Base-by-base conservation (phyloP, 2,888 invertebrate genomes). In the Melanotus villosus region DNA sequence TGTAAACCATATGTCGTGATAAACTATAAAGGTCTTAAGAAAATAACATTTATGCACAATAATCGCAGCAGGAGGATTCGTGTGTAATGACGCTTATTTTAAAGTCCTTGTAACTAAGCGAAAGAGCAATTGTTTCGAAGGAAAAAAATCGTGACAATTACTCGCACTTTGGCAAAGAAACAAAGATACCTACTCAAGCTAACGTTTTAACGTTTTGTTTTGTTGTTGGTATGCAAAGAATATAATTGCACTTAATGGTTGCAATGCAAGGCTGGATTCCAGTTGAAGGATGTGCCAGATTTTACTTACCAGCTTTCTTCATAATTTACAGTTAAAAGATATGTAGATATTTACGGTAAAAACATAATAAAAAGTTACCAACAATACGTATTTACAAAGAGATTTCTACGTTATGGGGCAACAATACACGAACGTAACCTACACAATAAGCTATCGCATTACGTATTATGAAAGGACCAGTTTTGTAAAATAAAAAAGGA, bases 1-100 rank as follows among this genome's bases (percentile, higher is more conserved):
- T 52, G 32, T 19, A 32, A 52, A n/a, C 52, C 52, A 52, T 52
- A 52, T 52, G 52, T 52, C 34, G 34, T 32, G 52, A 52, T 18
- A 16, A 47, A 12, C 21, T 23, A 47, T 14, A 38, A 38, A 38
- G 38, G 38, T 12, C 12, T 12, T 1, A 38, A 14, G 12, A n/a
- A 10, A 12, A n/a, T 5, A 12, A 5, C 38, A 36, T 7, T 38
- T 38, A 38, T 36, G n/a, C n/a, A 36, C 10, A n/a, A 36, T 7
- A n/a, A 36, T 38, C 12, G 5, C 10, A 38, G 38, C 38, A 12
- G 38, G 38, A 38, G 12, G 38, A 38, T 38, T 38, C 38, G 14
- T 14, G 5, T 14, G 12, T 5, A 12, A 38, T 2, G 5, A 14
- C 12, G 2, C 4, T 26, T 26, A 26, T 26, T 26, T 3, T 7